Evolutionary conservation across 2,113 vertebrate genomes (phyloP).

Genomic region (Tricholaema leucomelas): DNA sequence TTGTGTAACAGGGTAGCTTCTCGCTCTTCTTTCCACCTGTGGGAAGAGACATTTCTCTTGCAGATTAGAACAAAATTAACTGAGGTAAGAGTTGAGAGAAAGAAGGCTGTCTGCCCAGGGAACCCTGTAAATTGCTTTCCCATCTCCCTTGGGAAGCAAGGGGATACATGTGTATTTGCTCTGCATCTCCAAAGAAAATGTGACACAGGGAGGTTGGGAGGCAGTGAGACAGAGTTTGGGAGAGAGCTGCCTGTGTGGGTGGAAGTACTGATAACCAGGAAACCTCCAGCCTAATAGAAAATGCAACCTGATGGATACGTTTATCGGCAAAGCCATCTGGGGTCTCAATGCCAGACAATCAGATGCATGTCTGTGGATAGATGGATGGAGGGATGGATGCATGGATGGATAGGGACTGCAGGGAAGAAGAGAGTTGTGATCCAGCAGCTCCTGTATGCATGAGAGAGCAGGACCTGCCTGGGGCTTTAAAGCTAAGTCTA

Average conservation of each 20-base stretch:
- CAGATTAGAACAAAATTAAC: not conserved
- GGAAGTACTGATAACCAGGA: not conserved
- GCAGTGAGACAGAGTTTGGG: not conserved
- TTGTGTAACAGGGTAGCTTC: not conserved
- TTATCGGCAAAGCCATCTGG: not conserved
- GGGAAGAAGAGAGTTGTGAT: not conserved
- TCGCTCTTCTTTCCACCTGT: not conserved
- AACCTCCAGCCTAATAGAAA: conserved; percentile 29
- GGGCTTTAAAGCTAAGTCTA: not conserved
- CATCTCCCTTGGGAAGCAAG: not conserved
- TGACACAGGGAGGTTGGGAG: not conserved
- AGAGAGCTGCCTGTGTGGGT: conserved; percentile 25
- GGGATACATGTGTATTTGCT: not conserved
- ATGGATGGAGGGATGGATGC: not conserved
- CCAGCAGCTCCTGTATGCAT: not conserved
- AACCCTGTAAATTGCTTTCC: conserved; percentile 6
- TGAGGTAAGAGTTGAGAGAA: not conserved
- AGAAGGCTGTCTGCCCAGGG: not conserved
- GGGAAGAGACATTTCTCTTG: not conserved
- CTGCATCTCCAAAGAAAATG: not conserved
- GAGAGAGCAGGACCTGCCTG: not conserved
- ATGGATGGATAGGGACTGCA: not conserved
- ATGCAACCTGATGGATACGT: not conserved
- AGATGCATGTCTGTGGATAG: not conserved
- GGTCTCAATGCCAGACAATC: not conserved